Conservation (phyloP, 30 jellyfish, hydroid and myxozoan species). For the Turritopsis rubra region DNA sequence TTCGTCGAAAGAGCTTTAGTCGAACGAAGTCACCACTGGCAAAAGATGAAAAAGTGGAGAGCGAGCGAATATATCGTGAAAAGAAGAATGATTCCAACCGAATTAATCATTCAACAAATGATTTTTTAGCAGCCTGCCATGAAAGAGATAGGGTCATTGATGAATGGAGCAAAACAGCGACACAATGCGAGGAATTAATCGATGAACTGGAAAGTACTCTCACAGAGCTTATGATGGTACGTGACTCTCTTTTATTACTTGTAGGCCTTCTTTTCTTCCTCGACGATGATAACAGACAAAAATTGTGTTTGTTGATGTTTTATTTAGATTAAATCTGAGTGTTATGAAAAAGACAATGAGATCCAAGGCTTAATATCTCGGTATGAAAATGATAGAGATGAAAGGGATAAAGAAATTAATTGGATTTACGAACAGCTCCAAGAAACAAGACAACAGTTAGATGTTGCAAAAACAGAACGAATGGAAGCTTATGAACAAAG, state of each 20-base stretch:
- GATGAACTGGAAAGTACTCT: constrained; percentile 69
- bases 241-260: neutral
- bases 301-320: neutral
- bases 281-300: neutral
- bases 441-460: constrained; percentile 53
- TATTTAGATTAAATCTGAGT: constrained; percentile 8
- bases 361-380: neutral
- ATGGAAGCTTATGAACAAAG: constrained; percentile 49
- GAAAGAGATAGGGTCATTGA: constrained; percentile 79
- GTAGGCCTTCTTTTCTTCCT: neutral
- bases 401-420: neutral
- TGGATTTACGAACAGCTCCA: neutral
- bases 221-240: constrained; percentile 48
- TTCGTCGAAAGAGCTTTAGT: neutral
- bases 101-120: constrained; percentile 28
- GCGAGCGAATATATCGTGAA: neutral
- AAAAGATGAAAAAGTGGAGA: neutral
- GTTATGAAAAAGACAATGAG: neutral
- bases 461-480: constrained; percentile 77
- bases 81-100: neutral
- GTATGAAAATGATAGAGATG: constrained; percentile 5
- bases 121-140: constrained; percentile 22
- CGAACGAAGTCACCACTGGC: neutral
- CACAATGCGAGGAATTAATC: constrained; percentile 71
- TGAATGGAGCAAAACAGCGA: constrained; percentile 76